Conservation (phyloP, 37 sponge, comb jelly and placozoan genomes). For the Oscarella lobularis region DNA sequence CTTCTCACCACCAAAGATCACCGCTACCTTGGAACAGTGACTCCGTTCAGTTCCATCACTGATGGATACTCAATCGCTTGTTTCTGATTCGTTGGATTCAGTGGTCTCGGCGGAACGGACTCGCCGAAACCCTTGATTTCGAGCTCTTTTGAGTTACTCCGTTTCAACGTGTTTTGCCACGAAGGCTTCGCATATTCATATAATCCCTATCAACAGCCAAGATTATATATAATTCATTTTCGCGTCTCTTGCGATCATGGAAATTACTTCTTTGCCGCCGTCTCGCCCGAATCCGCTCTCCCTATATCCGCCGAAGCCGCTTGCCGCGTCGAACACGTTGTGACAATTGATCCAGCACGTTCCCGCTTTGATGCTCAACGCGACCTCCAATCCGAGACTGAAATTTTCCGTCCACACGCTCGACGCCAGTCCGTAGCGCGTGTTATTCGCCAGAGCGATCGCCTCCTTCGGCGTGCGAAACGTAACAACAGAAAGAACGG, state of each 20-base stretch:
- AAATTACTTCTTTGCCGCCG: conserved; percentile 81
- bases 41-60: conserved; percentile 15
- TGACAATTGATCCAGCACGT: conserved; percentile 85
- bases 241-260: not conserved
- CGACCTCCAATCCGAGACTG: conserved; percentile 61
- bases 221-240: not conserved
- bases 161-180: conserved; percentile 44
- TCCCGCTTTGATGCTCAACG: conserved; percentile 60
- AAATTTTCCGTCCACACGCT: conserved; percentile 94
- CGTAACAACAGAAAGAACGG: conserved; percentile 74
- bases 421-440: conserved; percentile 54
- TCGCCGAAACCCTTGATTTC: conserved; percentile 53
- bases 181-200: conserved; percentile 76
- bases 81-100: conserved; percentile 63
- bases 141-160: conserved; percentile 44
- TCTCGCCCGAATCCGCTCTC: conserved; percentile 93
- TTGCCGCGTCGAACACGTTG: conserved; percentile 90
- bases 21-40: conserved; percentile 44
- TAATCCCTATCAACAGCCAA: conserved; percentile 40
- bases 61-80: not conserved
- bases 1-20: not conserved
- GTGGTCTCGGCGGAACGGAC: conserved; percentile 68
- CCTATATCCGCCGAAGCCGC: conserved; percentile 86
- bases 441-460: conserved; percentile 89
- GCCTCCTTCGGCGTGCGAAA: conserved; percentile 95